These are phyloP conservation scores for Drosophila obscura DNA, from an alignment of 1,140 invertebrate species.

Conservation along the genomic window DNA sequence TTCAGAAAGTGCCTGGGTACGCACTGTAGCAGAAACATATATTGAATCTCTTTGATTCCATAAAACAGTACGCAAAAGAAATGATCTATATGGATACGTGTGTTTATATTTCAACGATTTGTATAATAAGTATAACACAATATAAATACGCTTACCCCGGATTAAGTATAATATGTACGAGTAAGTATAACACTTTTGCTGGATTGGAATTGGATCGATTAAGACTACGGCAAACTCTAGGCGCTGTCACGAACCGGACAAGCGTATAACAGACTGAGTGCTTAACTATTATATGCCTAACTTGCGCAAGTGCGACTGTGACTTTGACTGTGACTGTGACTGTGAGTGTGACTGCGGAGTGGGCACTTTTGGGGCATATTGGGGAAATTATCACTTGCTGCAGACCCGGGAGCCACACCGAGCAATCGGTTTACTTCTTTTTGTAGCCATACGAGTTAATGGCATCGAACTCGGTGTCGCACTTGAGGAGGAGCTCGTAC, in stretches of 20 bases:
- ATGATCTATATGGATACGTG: conserved; percentile 1
- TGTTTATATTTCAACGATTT: conserved; percentile 49
- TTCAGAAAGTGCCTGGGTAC: too few relatives aligned
- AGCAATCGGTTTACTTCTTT: conserved; percentile 83
- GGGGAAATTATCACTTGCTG: conserved; percentile 66
- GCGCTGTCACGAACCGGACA: conserved; percentile 54
- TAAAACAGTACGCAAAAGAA: background rate
- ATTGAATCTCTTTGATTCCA: background rate
- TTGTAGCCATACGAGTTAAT: conserved; percentile 91
- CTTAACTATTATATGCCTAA: conserved; percentile 49
- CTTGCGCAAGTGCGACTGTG: conserved; percentile 10
- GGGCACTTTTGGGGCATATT: background rate
- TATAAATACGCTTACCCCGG: conserved; percentile 72
- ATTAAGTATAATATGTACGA: conserved; percentile 43
- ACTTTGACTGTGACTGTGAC: conserved; percentile 23
- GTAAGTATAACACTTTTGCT: conserved; percentile 54
- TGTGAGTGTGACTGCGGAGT: conserved; percentile 11
- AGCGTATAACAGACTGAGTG: conserved; percentile 62
- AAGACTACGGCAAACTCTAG: conserved; percentile 71
- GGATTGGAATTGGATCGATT: conserved; percentile 35
- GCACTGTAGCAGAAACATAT: background rate
- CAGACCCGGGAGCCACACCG: background rate
- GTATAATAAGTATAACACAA: conserved; percentile 51
- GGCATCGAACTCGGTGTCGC: conserved; percentile 90
- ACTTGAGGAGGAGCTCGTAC: conserved; percentile 88